Evolutionary conservation across 1,140 invertebrate species (phyloP), one percentile per base, ranked within the genome.

Genomic region (Drosophila ficusphila): DNA sequence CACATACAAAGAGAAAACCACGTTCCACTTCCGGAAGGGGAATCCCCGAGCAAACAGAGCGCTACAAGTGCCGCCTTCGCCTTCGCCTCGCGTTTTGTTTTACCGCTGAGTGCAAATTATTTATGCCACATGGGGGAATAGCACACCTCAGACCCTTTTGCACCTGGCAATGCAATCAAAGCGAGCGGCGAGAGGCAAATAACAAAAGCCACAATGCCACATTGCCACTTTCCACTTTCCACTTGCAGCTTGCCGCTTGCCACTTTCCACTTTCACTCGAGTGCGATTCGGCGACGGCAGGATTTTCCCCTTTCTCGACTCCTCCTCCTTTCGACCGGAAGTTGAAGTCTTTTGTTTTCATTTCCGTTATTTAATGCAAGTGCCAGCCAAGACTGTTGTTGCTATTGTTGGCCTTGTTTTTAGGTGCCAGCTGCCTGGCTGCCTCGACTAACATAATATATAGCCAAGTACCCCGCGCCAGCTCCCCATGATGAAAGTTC

Each of bases 261-360:
- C 65, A 76, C 62, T 85, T 79, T 85, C 70, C 53, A 75, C 79
- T 77, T 86, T 86, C 73, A 78, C 81, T 86, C 62, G 76, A 86
- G 68, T 81, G 82, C 77, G 76, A 72, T 71, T 65, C 61, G 58
- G 47, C 56, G 67, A 42, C 38, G 64, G 78, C 75, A 42, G 25
- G 34, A 27, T 38, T 41, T 34, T 14, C 54, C 23, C 38, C 49
- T 56, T 42, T 18, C 38, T 49, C 29, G 33, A 3, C 19, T 11
- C 16, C 11, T 14, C 57, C 27, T 25, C 16, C 21, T 41, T 14
- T 46, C 38, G 42, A 36, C 64, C 82, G 82, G 82, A 86, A 81
- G 82, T 88, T 88, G 60, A 82, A 85, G 76, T 77, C 77, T 86
- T 81, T 86, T 88, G 81, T 86, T 86, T 88, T 86, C 77, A 88